phyloP scores from a whole-genome alignment of 2,113 vertebrate species.

The Trematocara marginatum region DNA sequence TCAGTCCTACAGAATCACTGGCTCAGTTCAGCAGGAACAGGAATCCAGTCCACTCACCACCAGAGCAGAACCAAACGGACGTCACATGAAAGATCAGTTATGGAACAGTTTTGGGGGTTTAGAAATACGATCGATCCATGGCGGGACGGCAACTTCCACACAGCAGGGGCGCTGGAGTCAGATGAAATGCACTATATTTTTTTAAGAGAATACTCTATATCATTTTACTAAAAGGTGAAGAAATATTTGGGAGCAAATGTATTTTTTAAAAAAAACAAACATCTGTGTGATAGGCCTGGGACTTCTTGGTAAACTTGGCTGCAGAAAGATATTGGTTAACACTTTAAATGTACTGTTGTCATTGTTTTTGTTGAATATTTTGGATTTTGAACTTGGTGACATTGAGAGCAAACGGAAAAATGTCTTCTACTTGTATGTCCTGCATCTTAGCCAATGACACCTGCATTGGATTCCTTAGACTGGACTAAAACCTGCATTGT shows the following conservation, averaged over 20 bases:
- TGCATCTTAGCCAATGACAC: background rate
- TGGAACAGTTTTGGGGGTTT: background rate
- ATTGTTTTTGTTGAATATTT: background rate
- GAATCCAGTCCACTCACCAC: slow-evolving; percentile 86
- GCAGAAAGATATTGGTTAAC: background rate
- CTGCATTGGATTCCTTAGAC: background rate
- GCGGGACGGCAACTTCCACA: background rate
- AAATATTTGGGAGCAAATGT: background rate
- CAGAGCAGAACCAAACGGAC: background rate
- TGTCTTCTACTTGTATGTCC: background rate
- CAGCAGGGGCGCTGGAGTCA: background rate
- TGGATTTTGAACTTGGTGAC: background rate
- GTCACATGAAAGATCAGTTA: background rate
- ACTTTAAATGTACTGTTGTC: background rate
- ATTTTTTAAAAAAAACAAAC: background rate
- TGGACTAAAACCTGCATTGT: background rate
- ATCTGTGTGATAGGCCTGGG: background rate
- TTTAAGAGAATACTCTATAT: background rate
- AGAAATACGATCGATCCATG: background rate
- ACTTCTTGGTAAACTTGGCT: background rate
- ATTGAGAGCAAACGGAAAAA: background rate
- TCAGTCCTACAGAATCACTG: slow-evolving; percentile 96
- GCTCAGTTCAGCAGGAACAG: slow-evolving; percentile 99
- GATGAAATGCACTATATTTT: background rate
- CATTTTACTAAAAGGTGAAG: background rate